These are phyloP conservation scores for Pavo muticus DNA, from an alignment of 2,113 vertebrate genomes.

Conservation along the genomic window DNA sequence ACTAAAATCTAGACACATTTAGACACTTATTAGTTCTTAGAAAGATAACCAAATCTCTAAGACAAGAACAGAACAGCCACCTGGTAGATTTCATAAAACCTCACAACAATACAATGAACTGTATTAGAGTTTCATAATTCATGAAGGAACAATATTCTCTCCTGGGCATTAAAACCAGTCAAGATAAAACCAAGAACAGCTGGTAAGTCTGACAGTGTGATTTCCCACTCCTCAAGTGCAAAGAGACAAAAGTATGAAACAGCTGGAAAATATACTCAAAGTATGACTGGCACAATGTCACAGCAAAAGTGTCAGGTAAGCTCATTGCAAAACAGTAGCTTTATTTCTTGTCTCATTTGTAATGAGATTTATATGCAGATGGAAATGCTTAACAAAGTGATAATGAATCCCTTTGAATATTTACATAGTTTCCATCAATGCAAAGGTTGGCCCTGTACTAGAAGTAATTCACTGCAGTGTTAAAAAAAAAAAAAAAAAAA, in stretches of 20 bases:
- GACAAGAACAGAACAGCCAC: slow-evolving; percentile 28
- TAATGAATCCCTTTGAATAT: neutral
- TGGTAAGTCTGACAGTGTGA: slow-evolving; percentile 25
- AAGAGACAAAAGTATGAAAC: neutral
- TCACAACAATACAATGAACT: neutral
- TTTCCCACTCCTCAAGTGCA: neutral
- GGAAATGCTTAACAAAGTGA: neutral
- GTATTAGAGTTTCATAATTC: slow-evolving; percentile 53
- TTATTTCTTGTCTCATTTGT: neutral
- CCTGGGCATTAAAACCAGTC: slow-evolving; percentile 23
- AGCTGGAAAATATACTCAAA: slow-evolving; percentile 22
- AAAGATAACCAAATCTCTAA: slow-evolving; percentile 15
- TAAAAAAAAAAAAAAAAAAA: neutral
- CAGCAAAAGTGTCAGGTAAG: neutral
- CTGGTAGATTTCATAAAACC: slow-evolving; percentile 25
- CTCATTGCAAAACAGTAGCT: neutral
- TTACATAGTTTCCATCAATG: neutral
- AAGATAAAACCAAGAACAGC: slow-evolving; percentile 36
- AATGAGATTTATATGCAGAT: neutral
- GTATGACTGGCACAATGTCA: neutral
- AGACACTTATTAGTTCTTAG: neutral
- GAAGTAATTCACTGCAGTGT: neutral
- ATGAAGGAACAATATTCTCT: slow-evolving; percentile 34
- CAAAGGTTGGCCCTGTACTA: neutral
- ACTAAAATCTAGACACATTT: slow-evolving; percentile 2